phyloP scores from a whole-genome alignment of 2,113 vertebrate genomes.

The Cavia porcellus region DNA sequence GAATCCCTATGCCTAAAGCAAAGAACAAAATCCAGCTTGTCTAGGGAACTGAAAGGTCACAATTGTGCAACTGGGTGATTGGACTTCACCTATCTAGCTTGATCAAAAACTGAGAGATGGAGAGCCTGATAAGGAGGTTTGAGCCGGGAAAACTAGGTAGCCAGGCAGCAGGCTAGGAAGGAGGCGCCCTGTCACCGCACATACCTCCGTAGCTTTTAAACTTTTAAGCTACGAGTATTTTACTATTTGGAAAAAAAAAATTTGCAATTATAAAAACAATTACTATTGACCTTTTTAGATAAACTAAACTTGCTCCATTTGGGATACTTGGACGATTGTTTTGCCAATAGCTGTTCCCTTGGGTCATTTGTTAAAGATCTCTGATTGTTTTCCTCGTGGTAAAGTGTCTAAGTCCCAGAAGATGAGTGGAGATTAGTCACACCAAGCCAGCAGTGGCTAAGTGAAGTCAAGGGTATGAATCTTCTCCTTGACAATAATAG shows the following conservation, averaged over 20 bases:
- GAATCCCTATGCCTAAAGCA: neutral
- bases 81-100: neutral
- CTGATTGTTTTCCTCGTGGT: neutral
- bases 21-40: neutral
- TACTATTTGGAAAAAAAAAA: neutral
- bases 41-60: neutral
- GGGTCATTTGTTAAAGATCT: neutral
- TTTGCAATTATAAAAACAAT: conserved; percentile 9
- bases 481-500: neutral
- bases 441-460: neutral
- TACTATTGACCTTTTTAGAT: conserved; percentile 2
- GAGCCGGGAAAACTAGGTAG: neutral
- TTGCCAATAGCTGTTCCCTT: neutral
- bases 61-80: neutral
- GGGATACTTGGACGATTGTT: neutral
- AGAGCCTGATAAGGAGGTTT: neutral
- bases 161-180: neutral
- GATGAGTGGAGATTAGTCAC: neutral
- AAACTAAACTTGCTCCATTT: neutral
- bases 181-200: neutral
- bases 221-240: conserved; percentile 1
- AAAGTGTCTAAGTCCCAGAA: neutral
- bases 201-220: neutral
- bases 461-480: neutral
- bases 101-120: neutral